These are phyloP conservation scores for Spermophilus dauricus DNA, from an alignment of 2,113 vertebrate genomes.

Conservation along the genomic window DNA sequence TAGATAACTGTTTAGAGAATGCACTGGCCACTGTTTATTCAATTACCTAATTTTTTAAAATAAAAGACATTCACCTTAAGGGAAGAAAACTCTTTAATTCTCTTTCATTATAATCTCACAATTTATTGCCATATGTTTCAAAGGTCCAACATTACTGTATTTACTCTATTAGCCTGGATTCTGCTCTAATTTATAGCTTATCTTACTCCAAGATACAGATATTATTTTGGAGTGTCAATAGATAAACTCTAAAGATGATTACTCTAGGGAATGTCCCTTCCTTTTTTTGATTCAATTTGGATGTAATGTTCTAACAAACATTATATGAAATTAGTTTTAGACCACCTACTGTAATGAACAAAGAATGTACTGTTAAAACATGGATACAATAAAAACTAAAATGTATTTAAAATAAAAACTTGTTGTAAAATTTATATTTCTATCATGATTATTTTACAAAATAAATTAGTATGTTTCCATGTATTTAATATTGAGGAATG, in stretches of 20 bases:
- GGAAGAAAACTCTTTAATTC: not conserved
- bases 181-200: slow-evolving; percentile 20
- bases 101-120: slow-evolving; percentile 12
- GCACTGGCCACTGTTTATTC: not conserved
- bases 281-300: not conserved
- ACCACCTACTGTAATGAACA: not conserved
- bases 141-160: slow-evolving; percentile 17
- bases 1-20: not conserved
- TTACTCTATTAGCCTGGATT: not conserved
- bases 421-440: not conserved
- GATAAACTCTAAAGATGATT: not conserved
- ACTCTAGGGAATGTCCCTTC: not conserved
- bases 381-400: slow-evolving; percentile 1
- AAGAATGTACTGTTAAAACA: not conserved
- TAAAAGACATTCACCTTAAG: not conserved
- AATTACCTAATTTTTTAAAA: slow-evolving; percentile 37
- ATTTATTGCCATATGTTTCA: slow-evolving; percentile 24
- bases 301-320: not conserved
- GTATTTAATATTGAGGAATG: not conserved
- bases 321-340: not conserved
- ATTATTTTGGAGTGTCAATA: slow-evolving; percentile 1
- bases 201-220: not conserved
- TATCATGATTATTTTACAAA: not conserved
- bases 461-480: slow-evolving; percentile 12
- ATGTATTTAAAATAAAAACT: not conserved